Conservation (phyloP, 2,797 vertebrate genomes). For the Coreius guichenoti region DNA sequence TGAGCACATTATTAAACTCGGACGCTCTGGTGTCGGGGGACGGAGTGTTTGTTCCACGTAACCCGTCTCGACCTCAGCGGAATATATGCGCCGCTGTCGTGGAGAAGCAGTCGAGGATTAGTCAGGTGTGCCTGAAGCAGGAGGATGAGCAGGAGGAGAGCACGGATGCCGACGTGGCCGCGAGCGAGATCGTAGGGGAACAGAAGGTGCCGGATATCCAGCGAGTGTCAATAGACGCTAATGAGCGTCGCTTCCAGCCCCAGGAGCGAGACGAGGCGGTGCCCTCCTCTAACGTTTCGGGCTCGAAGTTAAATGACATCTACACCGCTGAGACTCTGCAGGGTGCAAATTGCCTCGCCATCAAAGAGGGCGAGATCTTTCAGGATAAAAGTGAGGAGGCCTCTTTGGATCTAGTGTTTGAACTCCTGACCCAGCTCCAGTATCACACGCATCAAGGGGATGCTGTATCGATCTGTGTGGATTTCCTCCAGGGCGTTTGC, state of each 20-base stretch:
- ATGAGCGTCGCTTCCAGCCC: conserved; percentile 72
- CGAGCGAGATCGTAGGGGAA: conserved; percentile 75
- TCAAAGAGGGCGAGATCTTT: conserved; percentile 87
- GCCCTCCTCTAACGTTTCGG: conserved; percentile 74
- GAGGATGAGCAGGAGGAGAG: conserved; percentile 68
- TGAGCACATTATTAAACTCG: conserved; percentile 88
- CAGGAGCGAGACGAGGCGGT: conserved; percentile 59
- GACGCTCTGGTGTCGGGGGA: conserved; percentile 84
- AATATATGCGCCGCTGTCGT: conserved; percentile 85
- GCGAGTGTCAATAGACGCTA: conserved; percentile 62
- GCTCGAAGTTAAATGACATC: conserved; percentile 83
- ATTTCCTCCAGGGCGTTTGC: conserved; percentile 94
- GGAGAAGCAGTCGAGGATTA: conserved; percentile 84
- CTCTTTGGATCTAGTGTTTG: conserved; percentile 96
- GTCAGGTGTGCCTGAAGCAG: conserved; percentile 81
- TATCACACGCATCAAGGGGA: conserved; percentile 98
- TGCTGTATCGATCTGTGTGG: conserved; percentile 91
- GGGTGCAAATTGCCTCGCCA: conserved; percentile 78
- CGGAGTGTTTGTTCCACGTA: conserved; percentile 88
- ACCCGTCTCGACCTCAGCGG: conserved; percentile 75
- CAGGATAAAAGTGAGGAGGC: conserved; percentile 97
- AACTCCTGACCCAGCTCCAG: conserved; percentile 96
- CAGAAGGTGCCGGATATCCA: conserved; percentile 70
- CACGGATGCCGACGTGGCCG: conserved; percentile 75
- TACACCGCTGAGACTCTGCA: conserved; percentile 79